Evolutionary conservation across 2,113 vertebrate genomes (phyloP).

Genomic region (Raphicerus campestris): DNA sequence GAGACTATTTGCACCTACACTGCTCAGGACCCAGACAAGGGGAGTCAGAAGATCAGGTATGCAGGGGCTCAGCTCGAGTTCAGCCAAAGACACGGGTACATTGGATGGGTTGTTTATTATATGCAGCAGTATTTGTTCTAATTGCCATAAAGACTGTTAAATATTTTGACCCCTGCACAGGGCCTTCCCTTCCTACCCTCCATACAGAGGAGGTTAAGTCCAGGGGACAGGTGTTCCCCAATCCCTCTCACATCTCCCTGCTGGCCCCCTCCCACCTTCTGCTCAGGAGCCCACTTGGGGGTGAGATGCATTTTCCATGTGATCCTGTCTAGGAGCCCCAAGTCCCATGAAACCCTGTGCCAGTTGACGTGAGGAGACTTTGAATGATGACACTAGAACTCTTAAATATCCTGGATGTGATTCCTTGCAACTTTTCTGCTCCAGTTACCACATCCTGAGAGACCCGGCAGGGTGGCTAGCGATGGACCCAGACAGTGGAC

Average conservation of each 20-base stretch:
- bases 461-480: constrained; percentile 87
- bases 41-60: constrained; percentile 86
- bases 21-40: constrained; percentile 88
- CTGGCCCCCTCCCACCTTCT: neutral
- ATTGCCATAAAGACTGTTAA: neutral
- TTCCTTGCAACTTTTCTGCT: neutral
- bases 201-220: neutral
- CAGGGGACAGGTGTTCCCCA: neutral
- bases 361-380: neutral
- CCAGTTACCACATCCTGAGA: constrained; percentile 83
- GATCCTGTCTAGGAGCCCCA: neutral
- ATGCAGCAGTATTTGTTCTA: neutral
- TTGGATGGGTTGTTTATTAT: neutral
- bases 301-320: neutral
- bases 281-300: neutral
- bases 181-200: neutral
- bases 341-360: neutral
- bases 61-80: neutral
- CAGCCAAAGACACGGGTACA: neutral
- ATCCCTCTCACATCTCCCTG: neutral
- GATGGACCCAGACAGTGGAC: constrained; percentile 78
- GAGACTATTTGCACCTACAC: constrained; percentile 74
- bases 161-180: neutral
- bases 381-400: neutral
- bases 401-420: neutral